phyloP scores from a whole-genome alignment of 1,140 invertebrate genomes.

The Trichonephila clavata region DNA sequence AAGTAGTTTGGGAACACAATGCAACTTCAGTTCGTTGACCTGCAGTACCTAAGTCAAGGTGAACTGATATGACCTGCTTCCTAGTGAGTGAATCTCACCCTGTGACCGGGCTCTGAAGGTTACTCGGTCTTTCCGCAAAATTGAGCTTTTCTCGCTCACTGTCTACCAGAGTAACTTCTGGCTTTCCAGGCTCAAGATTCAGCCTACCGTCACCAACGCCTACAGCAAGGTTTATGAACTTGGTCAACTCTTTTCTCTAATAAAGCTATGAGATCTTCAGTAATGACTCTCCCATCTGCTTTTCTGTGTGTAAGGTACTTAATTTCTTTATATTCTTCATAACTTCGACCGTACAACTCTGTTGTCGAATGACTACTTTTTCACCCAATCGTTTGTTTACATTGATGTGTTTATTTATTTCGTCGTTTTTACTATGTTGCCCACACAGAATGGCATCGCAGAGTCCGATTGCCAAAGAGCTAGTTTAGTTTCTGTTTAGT shows the following conservation, averaged over 20 bases:
- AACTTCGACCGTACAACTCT: background rate
- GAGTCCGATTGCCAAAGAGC: background rate
- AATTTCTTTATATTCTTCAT: constrained; percentile 22
- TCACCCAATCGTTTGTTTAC: background rate
- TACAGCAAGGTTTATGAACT: constrained; percentile 60
- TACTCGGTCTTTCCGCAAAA: constrained; percentile 73
- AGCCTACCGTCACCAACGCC: constrained; percentile 49
- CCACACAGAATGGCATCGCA: background rate
- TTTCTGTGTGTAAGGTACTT: constrained; percentile 9
- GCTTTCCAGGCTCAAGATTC: constrained; percentile 43
- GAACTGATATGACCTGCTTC: constrained; percentile 73
- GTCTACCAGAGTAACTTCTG: constrained; percentile 57
- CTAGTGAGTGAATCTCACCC: constrained; percentile 67
- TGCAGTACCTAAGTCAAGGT: constrained; percentile 66
- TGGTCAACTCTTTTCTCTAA: constrained; percentile 29
- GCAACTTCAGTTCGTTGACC: constrained; percentile 63
- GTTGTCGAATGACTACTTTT: background rate
- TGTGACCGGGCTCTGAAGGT: constrained; percentile 70
- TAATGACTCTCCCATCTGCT: constrained; percentile 7
- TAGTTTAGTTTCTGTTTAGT: background rate
- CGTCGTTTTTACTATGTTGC: background rate
- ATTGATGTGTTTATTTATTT: background rate
- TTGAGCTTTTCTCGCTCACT: constrained; percentile 42
- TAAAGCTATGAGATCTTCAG: constrained; percentile 2
- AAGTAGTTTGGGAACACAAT: constrained; percentile 70